Base-by-base conservation (phyloP, 2,113 vertebrate genomes). In the Sorex araneus region DNA sequence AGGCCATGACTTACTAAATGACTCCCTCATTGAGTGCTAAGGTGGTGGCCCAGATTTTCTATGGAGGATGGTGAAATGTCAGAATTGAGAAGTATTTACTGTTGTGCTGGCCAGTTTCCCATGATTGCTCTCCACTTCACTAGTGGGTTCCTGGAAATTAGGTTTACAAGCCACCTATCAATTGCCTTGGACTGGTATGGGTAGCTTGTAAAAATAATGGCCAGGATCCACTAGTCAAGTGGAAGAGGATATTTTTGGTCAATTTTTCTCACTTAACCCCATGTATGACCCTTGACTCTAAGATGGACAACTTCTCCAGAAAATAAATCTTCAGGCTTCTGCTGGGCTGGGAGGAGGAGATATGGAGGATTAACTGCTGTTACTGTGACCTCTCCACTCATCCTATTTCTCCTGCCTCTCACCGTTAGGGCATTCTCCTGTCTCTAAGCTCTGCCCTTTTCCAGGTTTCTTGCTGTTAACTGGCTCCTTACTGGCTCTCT, bases 381-480 rank as follows among this genome's bases (percentile, higher is more conserved):
- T 45, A 36, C 21, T 34, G 4, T 9, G 40, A 32, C n/a, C 69
- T 85, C 30, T 85, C 50, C 66, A 5, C 34, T 64, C 32, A 47
- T 54, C 60, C 79, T 79, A 16, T 34, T 77, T 1, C 27, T 28
- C 43, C 12, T 47, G 23, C n/a, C 19, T 71, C 76, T 73, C 74
- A 57, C 66, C 54, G 57, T 34, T 76, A 50, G 60, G 30, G 9
- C 67, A 8, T 2, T 67, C 36, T n/a, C 83, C 1, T 2, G 2
- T n/a, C 64, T 40, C 76, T 23, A 36, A 71, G 57, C 40, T 9
- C 32, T 2, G 36, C 76, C 74, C 75, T 60, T 78, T 85, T 67
- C 50, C n/a, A 84, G 28, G 34, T 66, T 84, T 78, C 89, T 60
- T 28, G n/a, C 82, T 86, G n/a, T 32, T 50, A 77, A 67, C 34